These are phyloP conservation scores for Schlechtendalia chinensis DNA, from an alignment of 1,140 invertebrate genomes.

Conservation along the genomic window DNA sequence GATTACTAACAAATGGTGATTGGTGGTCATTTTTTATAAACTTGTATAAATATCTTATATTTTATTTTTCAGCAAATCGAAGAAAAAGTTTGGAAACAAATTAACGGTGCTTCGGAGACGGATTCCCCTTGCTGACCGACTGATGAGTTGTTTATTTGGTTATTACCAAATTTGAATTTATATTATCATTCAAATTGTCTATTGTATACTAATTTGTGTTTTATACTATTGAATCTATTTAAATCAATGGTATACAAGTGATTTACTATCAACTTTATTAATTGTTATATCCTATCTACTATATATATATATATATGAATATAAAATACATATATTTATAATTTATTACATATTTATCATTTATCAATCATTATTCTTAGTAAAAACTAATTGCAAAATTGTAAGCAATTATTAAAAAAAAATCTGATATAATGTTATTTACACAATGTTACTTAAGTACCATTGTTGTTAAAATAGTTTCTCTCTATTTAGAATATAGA, in stretches of 20 bases:
- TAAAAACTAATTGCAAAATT: neutral
- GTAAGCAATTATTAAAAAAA: neutral
- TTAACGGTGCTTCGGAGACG: slow-evolving; percentile 51
- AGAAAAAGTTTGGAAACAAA: slow-evolving; percentile 52
- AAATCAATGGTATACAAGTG: neutral
- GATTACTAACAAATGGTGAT: too few species aligned
- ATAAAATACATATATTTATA: too few species aligned
- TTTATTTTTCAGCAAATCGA: slow-evolving; percentile 51
- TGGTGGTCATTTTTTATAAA: neutral
- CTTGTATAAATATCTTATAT: neutral
- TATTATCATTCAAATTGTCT: slow-evolving; percentile 4
- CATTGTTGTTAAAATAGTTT: neutral
- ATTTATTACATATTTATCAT: neutral
- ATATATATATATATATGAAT: neutral
- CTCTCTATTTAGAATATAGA: neutral
- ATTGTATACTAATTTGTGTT: slow-evolving; percentile 1
- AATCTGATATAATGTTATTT: slow-evolving; percentile 7
- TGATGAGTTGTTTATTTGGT: slow-evolving; percentile 25
- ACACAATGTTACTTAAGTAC: neutral
- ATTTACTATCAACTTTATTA: neutral
- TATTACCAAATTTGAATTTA: neutral
- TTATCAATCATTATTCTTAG: neutral
- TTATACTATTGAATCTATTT: slow-evolving; percentile 1
- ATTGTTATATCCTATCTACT: neutral
- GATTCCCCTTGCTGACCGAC: slow-evolving; percentile 51